phyloP scores from a whole-genome alignment of 2,888 invertebrate species.

The Thumatha senex region DNA sequence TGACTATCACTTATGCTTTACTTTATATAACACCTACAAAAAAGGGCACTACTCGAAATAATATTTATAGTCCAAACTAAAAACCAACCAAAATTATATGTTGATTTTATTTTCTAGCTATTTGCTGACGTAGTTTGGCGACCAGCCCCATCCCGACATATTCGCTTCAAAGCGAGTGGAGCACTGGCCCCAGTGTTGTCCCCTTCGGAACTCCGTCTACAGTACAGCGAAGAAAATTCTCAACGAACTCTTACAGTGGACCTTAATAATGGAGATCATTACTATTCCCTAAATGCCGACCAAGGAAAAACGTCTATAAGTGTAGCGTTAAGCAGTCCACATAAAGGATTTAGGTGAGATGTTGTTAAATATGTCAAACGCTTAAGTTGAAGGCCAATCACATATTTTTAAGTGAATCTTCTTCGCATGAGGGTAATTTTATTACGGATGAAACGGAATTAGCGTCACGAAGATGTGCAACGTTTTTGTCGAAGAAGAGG shows the following conservation, averaged over 20 bases:
- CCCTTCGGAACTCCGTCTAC: slow-evolving; percentile 55
- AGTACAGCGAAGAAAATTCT: slow-evolving; percentile 52
- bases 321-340: slow-evolving; percentile 65
- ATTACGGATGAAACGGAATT: too few species aligned
- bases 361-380: slow-evolving; percentile 3
- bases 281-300: slow-evolving; percentile 70
- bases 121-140: slow-evolving; percentile 79
- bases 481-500: too few species aligned
- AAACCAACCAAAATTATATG: background rate
- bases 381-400: background rate
- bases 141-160: slow-evolving; percentile 59
- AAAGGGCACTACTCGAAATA: too few species aligned
- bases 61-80: too few species aligned
- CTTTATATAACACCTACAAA: too few species aligned
- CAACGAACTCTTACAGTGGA: slow-evolving; percentile 55
- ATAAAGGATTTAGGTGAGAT: slow-evolving; percentile 63
- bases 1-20: too few species aligned
- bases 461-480: too few species aligned
- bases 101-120: slow-evolving; percentile 43
- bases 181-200: slow-evolving; percentile 63
- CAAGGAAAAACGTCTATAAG: slow-evolving; percentile 52
- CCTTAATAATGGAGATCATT: slow-evolving; percentile 50
- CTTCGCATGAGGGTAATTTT: too few species aligned
- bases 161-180: slow-evolving; percentile 72
- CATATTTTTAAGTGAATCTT: too few species aligned